Evolutionary conservation across 2,888 invertebrate genomes (phyloP).

Genomic region (Eristalis pertinax): DNA sequence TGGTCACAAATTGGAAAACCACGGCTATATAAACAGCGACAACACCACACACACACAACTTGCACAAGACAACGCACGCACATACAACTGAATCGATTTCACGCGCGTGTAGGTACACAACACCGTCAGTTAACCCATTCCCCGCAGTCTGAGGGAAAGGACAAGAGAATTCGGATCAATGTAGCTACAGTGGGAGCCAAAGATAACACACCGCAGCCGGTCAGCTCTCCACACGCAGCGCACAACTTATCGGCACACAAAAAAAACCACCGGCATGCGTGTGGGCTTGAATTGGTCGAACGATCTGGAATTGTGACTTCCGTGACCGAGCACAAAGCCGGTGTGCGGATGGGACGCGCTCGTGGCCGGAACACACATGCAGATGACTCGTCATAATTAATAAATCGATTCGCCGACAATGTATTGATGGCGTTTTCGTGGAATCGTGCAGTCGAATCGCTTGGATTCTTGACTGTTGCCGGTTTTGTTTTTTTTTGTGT

Average conservation of each 20-base stretch:
- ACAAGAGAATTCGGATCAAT: not conserved
- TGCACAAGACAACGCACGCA: conserved; percentile 5
- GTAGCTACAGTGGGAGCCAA: conserved; percentile 6
- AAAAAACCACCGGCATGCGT: not conserved
- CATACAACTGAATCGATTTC: conserved; percentile 21
- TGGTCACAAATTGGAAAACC: conserved; percentile 7
- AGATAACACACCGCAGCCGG: conserved; percentile 9
- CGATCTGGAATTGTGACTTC: conserved; percentile 17
- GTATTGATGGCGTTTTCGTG: conserved; percentile 11
- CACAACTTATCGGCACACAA: not conserved
- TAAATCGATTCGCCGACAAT: conserved; percentile 17
- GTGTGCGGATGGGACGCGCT: conserved; percentile 4
- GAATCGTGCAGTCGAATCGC: conserved; percentile 3
- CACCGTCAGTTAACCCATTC: not conserved
- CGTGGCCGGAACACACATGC: conserved; percentile 30
- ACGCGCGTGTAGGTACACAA: conserved; percentile 31
- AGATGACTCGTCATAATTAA: conserved; percentile 20
- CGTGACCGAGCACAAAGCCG: conserved; percentile 10
- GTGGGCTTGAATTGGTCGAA: conserved; percentile 21
- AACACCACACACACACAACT: not conserved
- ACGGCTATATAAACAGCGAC: conserved; percentile 9
- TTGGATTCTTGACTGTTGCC: conserved; percentile 3
- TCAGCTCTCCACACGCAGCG: not conserved
- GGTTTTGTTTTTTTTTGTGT: not conserved
- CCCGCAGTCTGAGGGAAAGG: not conserved